Evolutionary conservation across 1,140 invertebrate genomes (phyloP).

Genomic region (Periplaneta americana): DNA sequence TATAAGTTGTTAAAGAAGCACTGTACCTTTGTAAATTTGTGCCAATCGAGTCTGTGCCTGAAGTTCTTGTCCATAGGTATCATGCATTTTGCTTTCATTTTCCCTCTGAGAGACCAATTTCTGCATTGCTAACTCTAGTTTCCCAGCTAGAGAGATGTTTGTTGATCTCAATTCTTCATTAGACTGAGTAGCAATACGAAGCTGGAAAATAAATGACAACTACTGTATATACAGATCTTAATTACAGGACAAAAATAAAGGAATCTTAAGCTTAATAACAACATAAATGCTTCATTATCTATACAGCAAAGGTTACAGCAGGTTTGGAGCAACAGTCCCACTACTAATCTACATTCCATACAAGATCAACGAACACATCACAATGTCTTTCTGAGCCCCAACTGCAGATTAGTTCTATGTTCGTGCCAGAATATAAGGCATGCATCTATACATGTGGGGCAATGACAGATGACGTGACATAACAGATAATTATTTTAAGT

Average conservation of each 20-base stretch:
- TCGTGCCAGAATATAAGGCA: too few relatives aligned
- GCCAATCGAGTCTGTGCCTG: constrained; percentile 78
- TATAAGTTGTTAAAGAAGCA: too few relatives aligned
- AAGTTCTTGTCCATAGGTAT: constrained; percentile 79
- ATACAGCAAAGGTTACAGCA: too few relatives aligned
- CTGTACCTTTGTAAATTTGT: constrained; percentile 67
- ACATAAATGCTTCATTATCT: too few relatives aligned
- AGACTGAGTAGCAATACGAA: constrained; percentile 4
- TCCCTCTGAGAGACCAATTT: constrained; percentile 1
- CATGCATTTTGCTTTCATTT: constrained; percentile 54
- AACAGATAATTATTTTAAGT: too few relatives aligned
- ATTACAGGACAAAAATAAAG: neutral
- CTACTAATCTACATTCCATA: too few relatives aligned
- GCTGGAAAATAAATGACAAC: neutral
- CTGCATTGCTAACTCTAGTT: constrained; percentile 44
- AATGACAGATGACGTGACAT: too few relatives aligned
- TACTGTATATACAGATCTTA: neutral
- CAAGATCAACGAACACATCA: too few relatives aligned
- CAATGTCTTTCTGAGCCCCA: too few relatives aligned
- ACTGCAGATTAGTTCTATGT: too few relatives aligned
- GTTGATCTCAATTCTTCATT: neutral
- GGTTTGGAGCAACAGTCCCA: too few relatives aligned
- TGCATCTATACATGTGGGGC: too few relatives aligned
- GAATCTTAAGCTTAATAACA: neutral
- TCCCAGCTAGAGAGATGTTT: constrained; percentile 25